These are phyloP conservation scores for Onychostruthus taczanowskii DNA, from an alignment of 2,113 vertebrate species.

Conservation along the genomic window DNA sequence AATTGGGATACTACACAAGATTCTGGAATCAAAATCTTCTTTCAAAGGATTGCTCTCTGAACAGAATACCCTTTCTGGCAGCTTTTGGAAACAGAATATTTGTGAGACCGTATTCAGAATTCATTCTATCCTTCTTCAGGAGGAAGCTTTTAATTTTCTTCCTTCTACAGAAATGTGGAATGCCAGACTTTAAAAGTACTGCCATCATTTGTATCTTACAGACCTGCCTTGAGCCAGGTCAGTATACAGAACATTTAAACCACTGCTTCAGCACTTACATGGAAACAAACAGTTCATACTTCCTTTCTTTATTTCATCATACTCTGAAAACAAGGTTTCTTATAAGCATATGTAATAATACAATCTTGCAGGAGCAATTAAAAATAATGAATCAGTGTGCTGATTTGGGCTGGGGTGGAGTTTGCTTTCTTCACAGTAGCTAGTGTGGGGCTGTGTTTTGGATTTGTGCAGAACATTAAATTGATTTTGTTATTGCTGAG, in stretches of 20 bases:
- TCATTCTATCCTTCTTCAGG: neutral
- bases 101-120: neutral
- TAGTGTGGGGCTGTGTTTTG: neutral
- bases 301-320: neutral
- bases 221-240: neutral
- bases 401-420: neutral
- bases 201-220: neutral
- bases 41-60: neutral
- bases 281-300: neutral
- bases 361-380: neutral
- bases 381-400: neutral
- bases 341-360: neutral
- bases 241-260: neutral
- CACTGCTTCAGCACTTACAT: neutral
- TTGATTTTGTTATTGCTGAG: neutral
- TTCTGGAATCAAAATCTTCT: neutral
- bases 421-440: neutral
- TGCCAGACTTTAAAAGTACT: neutral
- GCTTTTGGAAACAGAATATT: neutral
- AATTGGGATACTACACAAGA: neutral
- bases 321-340: neutral
- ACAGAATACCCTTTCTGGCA: neutral
- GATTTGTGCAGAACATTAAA: accelerated
- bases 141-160: neutral
- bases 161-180: neutral